Base-by-base conservation (phyloP, 2,888 invertebrate genomes). In the Drosophila fulvimacula region DNA sequence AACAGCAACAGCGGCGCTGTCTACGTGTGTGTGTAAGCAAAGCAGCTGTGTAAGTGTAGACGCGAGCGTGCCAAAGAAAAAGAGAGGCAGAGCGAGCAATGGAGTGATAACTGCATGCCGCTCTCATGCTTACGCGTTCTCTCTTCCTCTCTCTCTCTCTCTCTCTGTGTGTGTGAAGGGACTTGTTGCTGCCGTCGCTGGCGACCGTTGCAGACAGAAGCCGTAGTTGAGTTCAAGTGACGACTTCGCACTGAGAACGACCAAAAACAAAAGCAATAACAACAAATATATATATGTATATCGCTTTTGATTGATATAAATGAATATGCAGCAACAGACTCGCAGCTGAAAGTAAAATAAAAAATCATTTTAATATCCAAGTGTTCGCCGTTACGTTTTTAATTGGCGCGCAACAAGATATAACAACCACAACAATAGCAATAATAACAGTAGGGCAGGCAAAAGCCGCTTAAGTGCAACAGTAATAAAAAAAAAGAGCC, bases 161-260 rank as follows among this genome's bases (percentile, higher is more conserved):
- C 56, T 42, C 59, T 62, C 36, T 58, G 49, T 49, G 57, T 69
- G 15, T 46, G n/a, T 30, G 51, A 17, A 51, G 59, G 56, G 49
- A 73, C 69, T 78, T 77, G 73, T 73, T 78, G 76, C 69, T 77
- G 64, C 34, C 55, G 51, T 44, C 42, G 61, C 52, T 53, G 30
- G 69, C 61, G 69, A 59, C 74, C 71, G 57, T 65, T 71, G 67
- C 77, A 60, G 78, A 58, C 83, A 77, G 85, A 87, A 83, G 83
- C 88, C 83, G 82, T 83, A 83, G 85, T 87, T 87, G 82, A 82
- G 80, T 81, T 87, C 73, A 72, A 82, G 76, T 82, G 86, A 76
- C 82, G 81, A 82, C 82, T 71, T 70, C 75, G 72, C 53, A 69
- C 73, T 70, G 59, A 73, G 69, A 69, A 77, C 73, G 34, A 69